Base-by-base conservation (phyloP, 2,113 vertebrate species). In the Hassar affinis region DNA sequence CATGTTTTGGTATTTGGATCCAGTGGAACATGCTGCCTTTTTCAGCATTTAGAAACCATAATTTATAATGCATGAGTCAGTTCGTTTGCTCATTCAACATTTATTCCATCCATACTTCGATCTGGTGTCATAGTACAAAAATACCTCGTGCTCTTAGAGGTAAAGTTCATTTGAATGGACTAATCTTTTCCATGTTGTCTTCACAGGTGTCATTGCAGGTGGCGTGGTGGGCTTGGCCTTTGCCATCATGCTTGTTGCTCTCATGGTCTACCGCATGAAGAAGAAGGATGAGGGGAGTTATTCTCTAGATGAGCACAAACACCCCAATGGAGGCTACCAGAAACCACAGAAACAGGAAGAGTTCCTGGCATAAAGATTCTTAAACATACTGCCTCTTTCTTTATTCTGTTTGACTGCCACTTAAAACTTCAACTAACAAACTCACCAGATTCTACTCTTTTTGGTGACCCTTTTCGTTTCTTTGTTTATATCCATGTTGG, bases 211-310 rank as follows among this genome's bases (percentile, higher is more conserved):
- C 86, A 95, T 97, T 69, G 94, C 95, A 6, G 95, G 95, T 84
- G 95, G 96, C 87, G 86, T 96, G 0, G 94, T 96, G 80, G 96
- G 95, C 45, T 89, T 97, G 87, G 88, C 95, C 49, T 95, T 96
- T 5, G 95, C 96, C 0, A 92, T 94, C 82, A 92, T 93, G 89
- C 91, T 97, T 87, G 95, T 96, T 64, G 91, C 90, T 1, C 95
- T 96, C 85, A 95, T 97, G 93, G 91, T 96, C 35, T 96, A 97
- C 86, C 93, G 96, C 88, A 96, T 97, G 95, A 97, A 96, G 93
- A 96, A 96, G 89, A 97, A 97, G 89, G 96, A 97, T 0, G 96
- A 96, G 89, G 95, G 96, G 75, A 97, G 95, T 91, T 97, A 97
- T 88, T 94, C 95, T 56, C 86, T 97, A 90, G 95, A 96, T 64